phyloP scores from a whole-genome alignment of 2,888 invertebrate species.

The Linyphia triangularis region DNA sequence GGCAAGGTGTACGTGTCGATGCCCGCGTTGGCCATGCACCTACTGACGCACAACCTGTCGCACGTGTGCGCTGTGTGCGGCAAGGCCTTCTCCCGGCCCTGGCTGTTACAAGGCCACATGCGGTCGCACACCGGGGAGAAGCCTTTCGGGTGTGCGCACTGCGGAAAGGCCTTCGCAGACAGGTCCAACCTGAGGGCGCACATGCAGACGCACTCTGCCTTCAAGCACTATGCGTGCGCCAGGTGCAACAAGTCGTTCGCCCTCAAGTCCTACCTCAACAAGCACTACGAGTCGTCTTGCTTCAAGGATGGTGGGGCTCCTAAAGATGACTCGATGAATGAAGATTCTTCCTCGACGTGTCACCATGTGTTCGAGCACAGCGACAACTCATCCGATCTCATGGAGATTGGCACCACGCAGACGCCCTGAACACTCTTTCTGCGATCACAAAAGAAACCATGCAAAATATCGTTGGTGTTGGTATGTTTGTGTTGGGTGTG shows the following conservation, averaged over 20 bases:
- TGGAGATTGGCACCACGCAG: conserved; percentile 60
- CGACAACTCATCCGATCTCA: conserved; percentile 67
- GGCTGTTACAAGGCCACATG: conserved; percentile 93
- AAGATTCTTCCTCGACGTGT: conserved; percentile 5
- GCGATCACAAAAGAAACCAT: conserved; percentile 48
- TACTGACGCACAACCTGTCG: conserved; percentile 89
- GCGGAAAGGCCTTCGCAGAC: conserved; percentile 96
- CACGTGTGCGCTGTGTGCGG: conserved; percentile 92
- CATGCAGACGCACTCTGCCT: conserved; percentile 94
- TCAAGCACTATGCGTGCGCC: conserved; percentile 92
- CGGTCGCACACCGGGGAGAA: conserved; percentile 94
- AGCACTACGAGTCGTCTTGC: conserved; percentile 86
- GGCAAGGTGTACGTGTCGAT: conserved; percentile 93
- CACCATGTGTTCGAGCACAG: conserved; percentile 50
- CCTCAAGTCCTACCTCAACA: conserved; percentile 95
- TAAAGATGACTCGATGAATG: conserved; percentile 14
- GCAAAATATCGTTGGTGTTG: conserved; percentile 22
- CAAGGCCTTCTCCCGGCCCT: conserved; percentile 92
- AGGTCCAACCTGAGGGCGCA: conserved; percentile 94
- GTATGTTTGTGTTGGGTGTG: background rate
- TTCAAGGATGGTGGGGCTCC: conserved; percentile 62
- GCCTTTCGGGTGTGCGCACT: conserved; percentile 94
- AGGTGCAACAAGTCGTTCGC: conserved; percentile 94
- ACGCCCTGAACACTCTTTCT: conserved; percentile 14
- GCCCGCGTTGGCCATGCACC: conserved; percentile 93